These are phyloP conservation scores for Ochropacha duplaris DNA, from an alignment of 2,888 invertebrate genomes.

Conservation along the genomic window DNA sequence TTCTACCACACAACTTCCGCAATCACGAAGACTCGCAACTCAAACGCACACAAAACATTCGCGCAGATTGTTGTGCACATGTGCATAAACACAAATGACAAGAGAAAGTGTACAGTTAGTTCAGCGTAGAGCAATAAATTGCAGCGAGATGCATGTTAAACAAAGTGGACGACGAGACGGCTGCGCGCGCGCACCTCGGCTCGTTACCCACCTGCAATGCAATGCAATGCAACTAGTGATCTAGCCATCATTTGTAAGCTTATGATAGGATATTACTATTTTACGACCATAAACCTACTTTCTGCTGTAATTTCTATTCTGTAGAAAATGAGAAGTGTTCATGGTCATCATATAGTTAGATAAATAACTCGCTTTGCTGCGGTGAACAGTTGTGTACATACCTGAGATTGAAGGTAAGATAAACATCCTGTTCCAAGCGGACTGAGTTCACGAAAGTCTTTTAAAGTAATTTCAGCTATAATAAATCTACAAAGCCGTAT, in stretches of 20 bases:
- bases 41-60: background rate
- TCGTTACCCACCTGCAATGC: conserved; percentile 31
- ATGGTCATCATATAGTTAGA: background rate
- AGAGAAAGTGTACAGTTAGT: conserved; percentile 50
- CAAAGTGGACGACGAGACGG: conserved; percentile 2
- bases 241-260: conserved; percentile 11
- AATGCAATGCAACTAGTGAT: conserved; percentile 21
- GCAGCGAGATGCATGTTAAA: conserved; percentile 39
- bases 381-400: too few relatives aligned
- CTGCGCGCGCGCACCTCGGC: conserved; percentile 13
- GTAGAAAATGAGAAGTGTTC: background rate
- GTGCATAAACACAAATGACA: conserved; percentile 31
- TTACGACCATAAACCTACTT: background rate
- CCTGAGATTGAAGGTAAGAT: background rate
- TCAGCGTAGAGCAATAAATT: conserved; percentile 44
- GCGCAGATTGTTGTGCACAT: background rate
- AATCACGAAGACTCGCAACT: background rate
- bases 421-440: background rate
- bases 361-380: background rate
- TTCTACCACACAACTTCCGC: background rate
- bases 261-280: conserved; percentile 6
- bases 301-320: background rate
- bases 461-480: too few relatives aligned
- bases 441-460: background rate
- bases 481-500: too few relatives aligned